Evolutionary conservation across 2,888 invertebrate species (phyloP), one percentile per base, ranked within the genome.

Genomic region (Philereme transversata): DNA sequence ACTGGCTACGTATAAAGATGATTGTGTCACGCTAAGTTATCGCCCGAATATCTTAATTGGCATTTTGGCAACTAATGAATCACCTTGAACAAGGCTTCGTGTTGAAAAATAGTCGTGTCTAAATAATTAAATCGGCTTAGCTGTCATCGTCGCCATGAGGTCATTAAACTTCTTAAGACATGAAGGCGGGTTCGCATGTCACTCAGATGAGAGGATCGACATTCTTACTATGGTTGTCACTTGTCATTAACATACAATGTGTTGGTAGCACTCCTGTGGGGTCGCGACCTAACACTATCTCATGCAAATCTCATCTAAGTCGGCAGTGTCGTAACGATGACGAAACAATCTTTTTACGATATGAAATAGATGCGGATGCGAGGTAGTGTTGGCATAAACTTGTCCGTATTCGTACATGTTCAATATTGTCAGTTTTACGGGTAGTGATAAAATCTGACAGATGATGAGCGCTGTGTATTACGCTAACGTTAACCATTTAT

Each of bases 241-340:
- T 67, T 64, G 68, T 72, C 73, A 90, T 91, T 91, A 88, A 72
- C 91, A 91, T 90, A 91, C 91, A 91, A 91, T 91, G 85, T 81
- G 73, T 72, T 81, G 79, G 91, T 89, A 90, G 91, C 90, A 74
- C 71, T 72, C 64, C 68, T 69, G 73, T 75, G 77, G 77, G 83
- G 82, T 81, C 75, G 76, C 73, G 82, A 81, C 81, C 78, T 73
- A 43, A 48, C 38, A 54, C 57, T 63, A 61, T 64, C 53, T 56
- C 52, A 70, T 67, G 68, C 67, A 68, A 72, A 71, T 67, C 65
- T 64, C 58, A 65, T 63, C 63, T 58, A 22, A 22, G 22, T 22
- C 49, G 40, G 55, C 45, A 35, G 40, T 62, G 63, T 60, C 44
- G 63, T 61, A 51, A 57, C 22, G 44, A 6, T 59, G 54, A 57